phyloP scores from a whole-genome alignment of 2,113 vertebrate species.

The Percina caprodes region DNA sequence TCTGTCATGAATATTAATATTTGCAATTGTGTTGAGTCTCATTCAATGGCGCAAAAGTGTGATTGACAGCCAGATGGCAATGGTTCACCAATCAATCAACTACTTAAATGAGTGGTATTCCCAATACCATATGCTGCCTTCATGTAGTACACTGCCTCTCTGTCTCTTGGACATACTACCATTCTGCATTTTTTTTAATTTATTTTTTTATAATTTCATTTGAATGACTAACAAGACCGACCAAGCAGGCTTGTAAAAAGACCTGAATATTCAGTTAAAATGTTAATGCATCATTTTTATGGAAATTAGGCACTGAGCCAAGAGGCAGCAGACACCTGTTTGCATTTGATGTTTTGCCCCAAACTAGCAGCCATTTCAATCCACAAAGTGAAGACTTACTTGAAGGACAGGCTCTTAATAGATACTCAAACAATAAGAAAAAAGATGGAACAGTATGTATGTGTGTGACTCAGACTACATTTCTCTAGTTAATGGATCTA shows the following conservation, averaged over 20 bases:
- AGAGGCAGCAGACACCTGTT: constrained; percentile 74
- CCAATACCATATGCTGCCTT: constrained; percentile 71
- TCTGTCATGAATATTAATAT: constrained; percentile 70
- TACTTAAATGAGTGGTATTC: constrained; percentile 62
- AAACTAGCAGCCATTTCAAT: constrained; percentile 40
- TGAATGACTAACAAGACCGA: constrained; percentile 74
- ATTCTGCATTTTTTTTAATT: constrained; percentile 59
- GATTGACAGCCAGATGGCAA: constrained; percentile 69
- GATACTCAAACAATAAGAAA: background rate
- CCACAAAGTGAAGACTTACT: constrained; percentile 23
- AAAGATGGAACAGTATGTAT: background rate
- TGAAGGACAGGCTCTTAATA: constrained; percentile 14
- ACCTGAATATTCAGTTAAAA: constrained; percentile 77
- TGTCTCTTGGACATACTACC: constrained; percentile 54
- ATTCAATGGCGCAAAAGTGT: constrained; percentile 38
- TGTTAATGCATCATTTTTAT: constrained; percentile 75
- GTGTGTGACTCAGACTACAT: background rate
- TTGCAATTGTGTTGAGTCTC: constrained; percentile 44
- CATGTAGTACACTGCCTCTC: constrained; percentile 63
- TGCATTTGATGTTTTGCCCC: constrained; percentile 67
- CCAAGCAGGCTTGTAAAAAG: constrained; percentile 49
- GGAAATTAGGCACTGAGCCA: constrained; percentile 69
- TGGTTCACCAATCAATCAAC: constrained; percentile 64
- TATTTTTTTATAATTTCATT: constrained; percentile 74
- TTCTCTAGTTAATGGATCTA: constrained; percentile 31